Evolutionary conservation across 1,140 invertebrate genomes (phyloP), one percentile per base, ranked within the genome.

Genomic region (Zaprionus inermis): DNA sequence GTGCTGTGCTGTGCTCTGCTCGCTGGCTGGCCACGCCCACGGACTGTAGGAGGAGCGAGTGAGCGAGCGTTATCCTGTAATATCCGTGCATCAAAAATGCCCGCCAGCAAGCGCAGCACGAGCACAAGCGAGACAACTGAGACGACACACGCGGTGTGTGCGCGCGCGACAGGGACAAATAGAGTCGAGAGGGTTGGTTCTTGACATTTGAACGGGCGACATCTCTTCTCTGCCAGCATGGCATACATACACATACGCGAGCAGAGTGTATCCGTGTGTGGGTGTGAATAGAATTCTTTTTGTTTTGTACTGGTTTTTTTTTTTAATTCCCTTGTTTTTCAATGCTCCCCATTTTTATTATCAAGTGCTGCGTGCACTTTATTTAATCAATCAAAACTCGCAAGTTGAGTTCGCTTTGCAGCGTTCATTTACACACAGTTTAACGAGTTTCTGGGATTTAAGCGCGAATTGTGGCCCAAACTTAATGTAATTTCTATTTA

Each of bases 311-410:
- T n/a, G n/a, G n/a, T 49, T 46, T 57, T 46, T n/a, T 32, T 18
- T 18, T 41, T 52, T 36, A 24, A 12, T 20, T 60, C 46, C 24
- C 7, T 34, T 52, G 55, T 68, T 58, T 57, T 44, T 14, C 22
- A 41, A 16, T 1, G 4, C 2, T 56, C 38, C n/a, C n/a, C 38
- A 7, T 44, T 55, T 49, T 60, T 67, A 54, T 79, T 54, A 89
- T 86, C 76, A 90, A 88, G 61, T 81, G 84, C 80, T 78, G 67
- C 38, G 6, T 84, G 78, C 85, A 84, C 85, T 89, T 90, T 89
- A 89, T 89, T 89, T 84, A 90, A 90, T 89, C 84, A 89, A 89
- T 90, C 85, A 84, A 89, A 89, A 84, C 70, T 88, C 80, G 82
- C 61, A 66, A 56, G 56, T 55, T 65, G 41, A 51, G 46, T 72